Conservation (phyloP, 2,113 vertebrate species). For the Cricetomys ansorgei region DNA sequence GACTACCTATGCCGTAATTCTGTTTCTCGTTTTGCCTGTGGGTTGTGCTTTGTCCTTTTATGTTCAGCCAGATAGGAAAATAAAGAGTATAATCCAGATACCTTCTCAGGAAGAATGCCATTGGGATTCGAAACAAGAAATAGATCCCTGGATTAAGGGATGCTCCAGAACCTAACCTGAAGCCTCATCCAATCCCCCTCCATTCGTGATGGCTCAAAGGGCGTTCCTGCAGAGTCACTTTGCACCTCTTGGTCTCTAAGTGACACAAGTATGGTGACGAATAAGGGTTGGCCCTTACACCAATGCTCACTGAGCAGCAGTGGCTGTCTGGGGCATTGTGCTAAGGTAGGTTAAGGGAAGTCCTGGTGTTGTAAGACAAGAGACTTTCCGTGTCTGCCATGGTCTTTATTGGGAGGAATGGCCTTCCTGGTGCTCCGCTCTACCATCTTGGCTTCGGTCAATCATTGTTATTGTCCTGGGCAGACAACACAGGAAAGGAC, state of each 20-base stretch:
- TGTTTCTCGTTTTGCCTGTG: conserved; percentile 37
- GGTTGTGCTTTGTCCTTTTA: conserved; percentile 15
- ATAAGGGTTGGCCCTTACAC: background rate
- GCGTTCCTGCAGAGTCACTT: background rate
- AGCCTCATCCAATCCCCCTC: background rate
- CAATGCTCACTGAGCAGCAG: conserved; percentile 2
- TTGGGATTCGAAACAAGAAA: conserved; percentile 51
- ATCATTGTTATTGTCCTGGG: conserved; percentile 1
- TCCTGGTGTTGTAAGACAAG: conserved; percentile 20
- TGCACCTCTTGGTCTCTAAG: background rate
- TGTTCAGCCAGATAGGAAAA: conserved; percentile 44
- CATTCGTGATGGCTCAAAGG: background rate
- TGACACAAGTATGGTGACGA: background rate
- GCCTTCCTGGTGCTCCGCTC: background rate
- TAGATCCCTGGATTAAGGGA: background rate
- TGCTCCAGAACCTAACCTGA: background rate
- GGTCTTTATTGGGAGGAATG: background rate
- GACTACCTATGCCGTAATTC: conserved; percentile 18
- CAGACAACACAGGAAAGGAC: conserved; percentile 44
- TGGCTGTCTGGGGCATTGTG: background rate
- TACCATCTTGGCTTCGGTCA: conserved; percentile 13
- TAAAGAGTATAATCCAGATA: conserved; percentile 35
- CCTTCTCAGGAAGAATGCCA: conserved; percentile 44
- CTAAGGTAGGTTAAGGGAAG: conserved; percentile 46
- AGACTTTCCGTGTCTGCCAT: background rate